Conservation (phyloP, 1,140 invertebrate species). For the Pectinophora gossypiella region DNA sequence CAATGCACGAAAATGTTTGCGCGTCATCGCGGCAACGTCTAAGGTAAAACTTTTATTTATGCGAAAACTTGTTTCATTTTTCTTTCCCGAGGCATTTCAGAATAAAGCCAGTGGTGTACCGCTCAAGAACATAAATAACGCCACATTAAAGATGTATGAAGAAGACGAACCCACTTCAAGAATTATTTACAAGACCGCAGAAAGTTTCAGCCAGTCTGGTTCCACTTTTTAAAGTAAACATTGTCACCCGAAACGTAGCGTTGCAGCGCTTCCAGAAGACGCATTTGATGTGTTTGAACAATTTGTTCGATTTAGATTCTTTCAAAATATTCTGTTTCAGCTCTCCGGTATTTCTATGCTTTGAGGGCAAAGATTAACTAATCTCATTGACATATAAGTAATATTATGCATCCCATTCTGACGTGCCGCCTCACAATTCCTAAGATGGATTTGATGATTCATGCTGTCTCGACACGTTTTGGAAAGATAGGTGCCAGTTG, state of each 20-base stretch:
- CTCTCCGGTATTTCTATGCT: too few species aligned
- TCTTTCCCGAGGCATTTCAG: constrained; percentile 39
- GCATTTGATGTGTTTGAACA: too few species aligned
- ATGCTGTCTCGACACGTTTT: too few species aligned
- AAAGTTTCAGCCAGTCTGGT: background rate
- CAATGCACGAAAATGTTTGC: constrained; percentile 35
- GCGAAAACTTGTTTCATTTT: constrained; percentile 61
- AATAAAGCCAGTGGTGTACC: constrained; percentile 33
- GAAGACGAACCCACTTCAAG: constrained; percentile 27
- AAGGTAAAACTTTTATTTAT: constrained; percentile 58
- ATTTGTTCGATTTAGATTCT: too few species aligned
- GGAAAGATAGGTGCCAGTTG: too few species aligned
- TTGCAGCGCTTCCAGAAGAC: too few species aligned
- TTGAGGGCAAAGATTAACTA: too few species aligned
- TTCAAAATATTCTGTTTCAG: too few species aligned
- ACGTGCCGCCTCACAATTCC: too few species aligned
- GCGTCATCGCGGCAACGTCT: constrained; percentile 32
- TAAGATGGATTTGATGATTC: too few species aligned
- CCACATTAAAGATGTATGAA: constrained; percentile 49
- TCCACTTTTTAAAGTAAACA: background rate
- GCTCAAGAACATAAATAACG: constrained; percentile 39
- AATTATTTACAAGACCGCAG: constrained; percentile 30
- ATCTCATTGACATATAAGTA: too few species aligned
- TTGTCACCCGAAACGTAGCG: background rate
- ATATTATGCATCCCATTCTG: too few species aligned